phyloP scores from a whole-genome alignment of 2,888 invertebrate species.

The Drosophila cognata region DNA sequence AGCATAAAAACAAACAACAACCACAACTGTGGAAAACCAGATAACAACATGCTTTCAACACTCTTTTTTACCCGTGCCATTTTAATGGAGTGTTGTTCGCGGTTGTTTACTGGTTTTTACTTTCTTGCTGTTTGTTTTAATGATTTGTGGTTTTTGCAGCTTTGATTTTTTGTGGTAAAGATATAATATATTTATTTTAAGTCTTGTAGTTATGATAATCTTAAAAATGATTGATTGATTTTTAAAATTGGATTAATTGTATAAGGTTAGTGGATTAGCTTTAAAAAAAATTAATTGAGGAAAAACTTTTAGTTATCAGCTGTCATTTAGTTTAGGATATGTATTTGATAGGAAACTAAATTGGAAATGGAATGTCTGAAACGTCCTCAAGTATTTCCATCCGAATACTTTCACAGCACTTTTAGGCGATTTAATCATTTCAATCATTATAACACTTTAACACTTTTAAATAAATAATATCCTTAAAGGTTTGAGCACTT shows the following conservation, averaged over 20 bases:
- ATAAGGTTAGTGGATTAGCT: background rate
- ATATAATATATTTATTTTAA: background rate
- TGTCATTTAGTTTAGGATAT: background rate
- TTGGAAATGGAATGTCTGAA: background rate
- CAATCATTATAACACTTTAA: conserved; percentile 29
- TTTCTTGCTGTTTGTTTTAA: conserved; percentile 39
- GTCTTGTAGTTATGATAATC: background rate
- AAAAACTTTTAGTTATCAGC: background rate
- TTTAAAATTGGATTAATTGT: background rate
- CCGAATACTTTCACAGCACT: conserved; percentile 22
- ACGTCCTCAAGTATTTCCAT: background rate
- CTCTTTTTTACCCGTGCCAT: conserved; percentile 19
- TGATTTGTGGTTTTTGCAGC: conserved; percentile 23
- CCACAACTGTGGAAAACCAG: conserved; percentile 29
- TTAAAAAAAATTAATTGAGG: background rate
- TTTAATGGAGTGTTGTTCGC: conserved; percentile 57
- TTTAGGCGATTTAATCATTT: background rate
- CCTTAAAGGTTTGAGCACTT: conserved; percentile 23
- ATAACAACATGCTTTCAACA: conserved; percentile 27
- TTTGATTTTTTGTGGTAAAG: background rate
- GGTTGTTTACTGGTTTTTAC: conserved; percentile 39
- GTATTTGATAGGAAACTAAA: background rate
- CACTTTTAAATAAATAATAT: conserved; percentile 24
- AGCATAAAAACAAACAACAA: conserved; percentile 35
- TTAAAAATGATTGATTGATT: conserved; percentile 1